Evolutionary conservation across 2,113 vertebrate species (phyloP), one percentile per base, ranked within the genome.

Genomic region (Eolophus roseicapilla): DNA sequence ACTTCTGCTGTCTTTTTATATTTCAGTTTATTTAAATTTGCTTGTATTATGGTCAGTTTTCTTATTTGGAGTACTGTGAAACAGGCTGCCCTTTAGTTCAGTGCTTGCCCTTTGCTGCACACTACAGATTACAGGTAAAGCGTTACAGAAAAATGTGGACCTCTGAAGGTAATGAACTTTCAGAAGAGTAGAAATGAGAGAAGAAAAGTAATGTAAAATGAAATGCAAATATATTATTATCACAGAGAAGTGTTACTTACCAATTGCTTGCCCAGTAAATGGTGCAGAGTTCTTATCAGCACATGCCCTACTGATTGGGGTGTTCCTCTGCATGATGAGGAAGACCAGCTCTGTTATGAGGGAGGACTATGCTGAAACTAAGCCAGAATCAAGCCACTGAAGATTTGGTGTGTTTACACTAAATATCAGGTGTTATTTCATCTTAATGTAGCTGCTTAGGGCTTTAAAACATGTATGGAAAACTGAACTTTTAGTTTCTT

Each of bases 51-150:
- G 93, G 91, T 93, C 92, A 91, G 79, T 90, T 94, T 96, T 91
- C 44, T 93, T 82, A 11, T 10, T 35, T 82, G 78, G 55, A 97
- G 88, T 94, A 95, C 96, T 96, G 96, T 96, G 96, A 97, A 96
- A 88, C 78, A 28, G 81, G 55, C 93, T 94, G 92, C 93, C 86
- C 87, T 95, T 95, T 46, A 80, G 73, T 59, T 87, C 46, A 39
- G 69, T 84, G 86, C 94, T 92, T 82, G 77, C 41, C 62, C 41
- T 28, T 82, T 91, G 73, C 74, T 85, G 86, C 77, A 69, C 65
- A 6, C 49, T 82, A n/a, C 67, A 71, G 68, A 33, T 75, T 37
- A 63, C 55, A 68, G 52, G 64, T 46, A n/a, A 88, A 79, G 43
- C 4, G 31, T 79, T 55, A 59, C 33, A 17, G 73, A 68, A 33